These are phyloP conservation scores for Microhierax caerulescens DNA, from an alignment of 2,797 vertebrate genomes.

Conservation along the genomic window DNA sequence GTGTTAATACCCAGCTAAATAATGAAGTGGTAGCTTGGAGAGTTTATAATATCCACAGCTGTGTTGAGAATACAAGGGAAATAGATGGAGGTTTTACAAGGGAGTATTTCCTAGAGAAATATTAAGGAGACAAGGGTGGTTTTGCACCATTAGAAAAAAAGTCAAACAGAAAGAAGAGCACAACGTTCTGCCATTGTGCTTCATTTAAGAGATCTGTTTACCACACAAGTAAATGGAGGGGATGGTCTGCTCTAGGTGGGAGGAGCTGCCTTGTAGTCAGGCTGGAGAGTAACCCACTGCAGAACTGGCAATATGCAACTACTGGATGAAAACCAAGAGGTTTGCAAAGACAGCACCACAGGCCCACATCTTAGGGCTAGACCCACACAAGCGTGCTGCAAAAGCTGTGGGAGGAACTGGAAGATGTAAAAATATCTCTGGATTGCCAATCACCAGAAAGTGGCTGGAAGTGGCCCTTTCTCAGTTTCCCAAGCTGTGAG, in stretches of 20 bases:
- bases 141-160: not conserved
- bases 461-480: not conserved
- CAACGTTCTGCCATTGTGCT: not conserved
- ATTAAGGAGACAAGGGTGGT: not conserved
- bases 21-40: not conserved
- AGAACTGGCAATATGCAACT: not conserved
- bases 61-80: not conserved
- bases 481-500: not conserved
- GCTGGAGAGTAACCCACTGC: not conserved
- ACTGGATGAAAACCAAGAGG: not conserved
- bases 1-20: not conserved
- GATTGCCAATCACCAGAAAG: not conserved
- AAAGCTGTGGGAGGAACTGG: not conserved
- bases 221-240: not conserved
- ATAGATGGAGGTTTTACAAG: not conserved
- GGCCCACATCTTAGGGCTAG: not conserved
- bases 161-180: not conserved
- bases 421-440: not conserved
- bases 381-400: accelerated
- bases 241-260: not conserved
- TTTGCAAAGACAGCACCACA: not conserved
- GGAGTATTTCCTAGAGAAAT: not conserved
- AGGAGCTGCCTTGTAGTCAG: not conserved
- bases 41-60: not conserved
- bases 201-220: not conserved